Conservation (phyloP, 2,113 vertebrate genomes). For the Epinephelus lanceolatus region DNA sequence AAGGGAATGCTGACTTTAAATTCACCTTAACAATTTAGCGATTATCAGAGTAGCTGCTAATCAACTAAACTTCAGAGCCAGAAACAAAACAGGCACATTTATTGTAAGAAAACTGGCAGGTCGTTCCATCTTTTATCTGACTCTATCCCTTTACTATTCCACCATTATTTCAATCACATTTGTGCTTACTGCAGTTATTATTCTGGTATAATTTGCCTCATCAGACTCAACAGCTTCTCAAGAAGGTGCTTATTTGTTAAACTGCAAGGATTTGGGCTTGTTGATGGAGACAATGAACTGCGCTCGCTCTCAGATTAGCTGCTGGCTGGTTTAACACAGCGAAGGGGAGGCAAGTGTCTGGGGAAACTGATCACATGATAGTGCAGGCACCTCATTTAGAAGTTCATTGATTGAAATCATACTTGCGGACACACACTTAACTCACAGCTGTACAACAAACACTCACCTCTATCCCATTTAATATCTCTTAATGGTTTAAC, state of each 20-base stretch:
- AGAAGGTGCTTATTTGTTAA: conserved; percentile 45
- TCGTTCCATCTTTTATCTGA: conserved; percentile 18
- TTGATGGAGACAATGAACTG: conserved; percentile 33
- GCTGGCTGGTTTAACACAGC: conserved; percentile 1
- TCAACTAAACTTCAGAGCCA: neutral
- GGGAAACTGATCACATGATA: conserved; percentile 29
- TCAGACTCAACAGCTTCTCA: neutral
- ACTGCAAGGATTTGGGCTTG: conserved; percentile 46
- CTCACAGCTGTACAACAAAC: neutral
- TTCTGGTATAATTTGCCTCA: neutral
- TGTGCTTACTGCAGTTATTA: too few species aligned
- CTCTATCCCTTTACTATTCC: neutral
- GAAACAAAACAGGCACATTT: neutral
- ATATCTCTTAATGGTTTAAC: conserved; percentile 35
- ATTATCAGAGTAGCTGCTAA: neutral
- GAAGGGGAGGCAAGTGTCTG: conserved; percentile 1
- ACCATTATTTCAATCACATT: too few species aligned
- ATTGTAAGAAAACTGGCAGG: neutral
- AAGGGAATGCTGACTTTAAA: neutral
- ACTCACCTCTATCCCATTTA: conserved; percentile 1
- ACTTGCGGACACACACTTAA: neutral
- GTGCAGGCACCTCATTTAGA: conserved; percentile 14
- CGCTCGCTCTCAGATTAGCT: conserved; percentile 39
- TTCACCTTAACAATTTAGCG: neutral
- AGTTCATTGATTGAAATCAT: conserved; percentile 40